Evolutionary conservation across 2,113 vertebrate genomes (phyloP).

Genomic region (Neogale vison): DNA sequence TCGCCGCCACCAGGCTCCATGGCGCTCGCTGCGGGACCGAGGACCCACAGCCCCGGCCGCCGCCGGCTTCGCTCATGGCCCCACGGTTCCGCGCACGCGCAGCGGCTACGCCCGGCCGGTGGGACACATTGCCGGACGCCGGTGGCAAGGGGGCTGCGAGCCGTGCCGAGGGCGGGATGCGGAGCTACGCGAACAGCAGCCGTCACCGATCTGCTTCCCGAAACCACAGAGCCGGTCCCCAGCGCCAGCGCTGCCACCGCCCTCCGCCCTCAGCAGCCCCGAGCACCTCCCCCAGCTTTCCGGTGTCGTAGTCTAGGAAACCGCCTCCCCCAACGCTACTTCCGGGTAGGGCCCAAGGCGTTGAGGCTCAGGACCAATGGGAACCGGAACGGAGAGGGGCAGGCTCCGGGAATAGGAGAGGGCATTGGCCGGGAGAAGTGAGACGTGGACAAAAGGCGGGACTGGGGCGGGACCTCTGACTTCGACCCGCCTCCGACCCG

Average conservation of each 20-base stretch:
- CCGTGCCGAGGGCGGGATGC: constrained; percentile 51
- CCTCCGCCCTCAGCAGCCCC: constrained; percentile 61
- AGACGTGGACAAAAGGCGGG: constrained; percentile 78
- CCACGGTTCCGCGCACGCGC: constrained; percentile 78
- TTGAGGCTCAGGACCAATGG: background rate
- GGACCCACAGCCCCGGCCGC: constrained; percentile 70
- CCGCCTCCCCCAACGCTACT: constrained; percentile 71
- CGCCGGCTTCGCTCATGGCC: constrained; percentile 83
- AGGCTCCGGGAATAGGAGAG: background rate
- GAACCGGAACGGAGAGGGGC: background rate
- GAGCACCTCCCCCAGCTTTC: constrained; percentile 76
- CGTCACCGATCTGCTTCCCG: constrained; percentile 45
- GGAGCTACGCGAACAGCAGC: constrained; percentile 14
- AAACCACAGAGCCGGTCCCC: constrained; percentile 73
- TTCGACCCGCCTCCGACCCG: background rate
- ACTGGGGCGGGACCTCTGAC: background rate
- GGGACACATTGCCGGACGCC: constrained; percentile 60
- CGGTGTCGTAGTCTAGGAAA: constrained; percentile 86
- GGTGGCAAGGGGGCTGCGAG: constrained; percentile 24
- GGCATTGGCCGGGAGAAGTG: constrained; percentile 35
- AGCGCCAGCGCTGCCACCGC: constrained; percentile 76
- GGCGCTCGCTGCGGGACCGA: constrained; percentile 74
- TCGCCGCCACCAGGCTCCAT: constrained; percentile 80
- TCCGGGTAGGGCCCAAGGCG: constrained; percentile 65
- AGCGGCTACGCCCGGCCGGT: constrained; percentile 68